Evolutionary conservation across 2,888 invertebrate genomes (phyloP), one percentile per base, ranked within the genome.

Genomic region (Tetheella fluctuosa): DNA sequence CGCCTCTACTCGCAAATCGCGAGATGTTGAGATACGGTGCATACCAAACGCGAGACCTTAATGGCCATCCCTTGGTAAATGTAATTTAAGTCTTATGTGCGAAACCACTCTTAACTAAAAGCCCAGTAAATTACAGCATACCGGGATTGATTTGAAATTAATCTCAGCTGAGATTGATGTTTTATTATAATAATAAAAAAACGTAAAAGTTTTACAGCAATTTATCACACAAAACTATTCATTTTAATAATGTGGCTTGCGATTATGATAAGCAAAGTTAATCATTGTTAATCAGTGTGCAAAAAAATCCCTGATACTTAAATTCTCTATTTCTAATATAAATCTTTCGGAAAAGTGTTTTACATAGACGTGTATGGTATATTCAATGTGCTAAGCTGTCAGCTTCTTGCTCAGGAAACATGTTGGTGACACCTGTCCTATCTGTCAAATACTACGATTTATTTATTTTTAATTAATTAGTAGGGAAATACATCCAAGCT

Each of bases 71-170:
- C 86, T 83, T 79, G 84, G 81, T 84, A 74, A 75, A 85, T 83
- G 88, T 89, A 91, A 92, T 91, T 92, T 92, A 92, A 88, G 88
- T 90, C 88, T 88, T 86, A 89, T 89, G 89, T 91, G 91, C 90
- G 86, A 90, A 91, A 87, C 88, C 88, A 87, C 88, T 89, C 85
- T 90, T 88, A 87, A 89, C 91, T 91, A 90, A 91, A 90, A 91
- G 89, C 90, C 84, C 80, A 81, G 85, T 89, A 91, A 91, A 91
- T 91, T 90, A 89, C 85, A 89, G 81, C 79, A 84, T 86, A 87
- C 88, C 83, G 72, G 83, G 85, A 91, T 91, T 90, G 90, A 91
- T 90, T 90, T 78, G 76, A 88, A 87, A 91, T 89, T 88, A 90
- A 90, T 90, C 88, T 88, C 73, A 74, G 6, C 2, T 48, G 20